Evolutionary conservation across 2,797 vertebrate species (phyloP).

Genomic region (Pangasius djambal): DNA sequence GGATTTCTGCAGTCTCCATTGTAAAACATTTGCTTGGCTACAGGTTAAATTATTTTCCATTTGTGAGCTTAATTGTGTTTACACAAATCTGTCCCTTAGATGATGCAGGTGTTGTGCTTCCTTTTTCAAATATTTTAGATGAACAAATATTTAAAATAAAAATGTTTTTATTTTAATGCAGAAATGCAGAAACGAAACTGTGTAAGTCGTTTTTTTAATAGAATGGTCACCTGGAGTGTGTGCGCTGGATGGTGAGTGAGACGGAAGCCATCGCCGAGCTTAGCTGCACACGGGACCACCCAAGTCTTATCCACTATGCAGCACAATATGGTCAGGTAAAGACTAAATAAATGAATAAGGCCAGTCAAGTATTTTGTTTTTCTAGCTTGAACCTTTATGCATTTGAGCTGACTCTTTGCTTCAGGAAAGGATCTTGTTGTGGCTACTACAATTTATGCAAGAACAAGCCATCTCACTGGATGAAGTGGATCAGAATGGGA

Average conservation of each 20-base stretch:
- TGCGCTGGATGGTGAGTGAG: constrained; percentile 98
- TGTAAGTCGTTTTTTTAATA: constrained; percentile 51
- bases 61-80: neutral
- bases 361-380: neutral
- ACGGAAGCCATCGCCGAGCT: constrained; percentile 97
- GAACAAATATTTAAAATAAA: no score
- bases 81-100: neutral
- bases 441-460: constrained; percentile 99
- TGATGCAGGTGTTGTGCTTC: neutral
- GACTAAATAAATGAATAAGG: neutral
- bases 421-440: constrained; percentile 94
- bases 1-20: neutral
- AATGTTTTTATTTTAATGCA: neutral
- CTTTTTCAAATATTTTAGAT: neutral
- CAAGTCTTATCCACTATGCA: constrained; percentile 95
- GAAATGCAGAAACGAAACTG: neutral
- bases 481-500: constrained; percentile 92
- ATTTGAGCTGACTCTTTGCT: neutral
- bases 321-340: constrained; percentile 93
- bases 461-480: constrained; percentile 97
- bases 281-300: constrained; percentile 93
- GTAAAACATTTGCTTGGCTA: neutral
- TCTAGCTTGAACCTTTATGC: neutral
- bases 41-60: neutral
- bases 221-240: constrained; percentile 95